These are phyloP conservation scores for Sciurus carolinensis DNA, from an alignment of 2,797 vertebrate genomes.

Conservation along the genomic window DNA sequence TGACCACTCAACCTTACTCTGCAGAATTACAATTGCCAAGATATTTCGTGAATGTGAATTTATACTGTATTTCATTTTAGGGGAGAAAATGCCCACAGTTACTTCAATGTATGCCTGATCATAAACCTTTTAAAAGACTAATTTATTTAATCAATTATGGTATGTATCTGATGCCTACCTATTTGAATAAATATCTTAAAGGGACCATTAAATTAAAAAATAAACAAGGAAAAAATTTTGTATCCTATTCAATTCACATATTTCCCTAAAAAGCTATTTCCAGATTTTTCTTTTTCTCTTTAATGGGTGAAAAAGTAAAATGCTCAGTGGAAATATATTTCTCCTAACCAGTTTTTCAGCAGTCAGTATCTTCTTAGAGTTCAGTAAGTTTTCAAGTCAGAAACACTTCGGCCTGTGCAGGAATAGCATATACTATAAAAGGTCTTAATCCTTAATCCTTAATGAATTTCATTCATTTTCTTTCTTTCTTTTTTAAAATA, in stretches of 20 bases:
- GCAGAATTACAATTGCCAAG: background rate
- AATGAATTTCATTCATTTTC: background rate
- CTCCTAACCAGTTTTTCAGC: background rate
- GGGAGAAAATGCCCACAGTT: background rate
- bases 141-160: background rate
- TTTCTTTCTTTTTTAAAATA: background rate
- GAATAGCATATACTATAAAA: background rate
- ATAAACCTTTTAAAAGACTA: constrained; percentile 30
- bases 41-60: constrained; percentile 18
- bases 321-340: background rate
- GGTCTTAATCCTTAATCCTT: background rate
- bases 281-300: background rate
- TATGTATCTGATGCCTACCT: background rate
- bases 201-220: background rate
- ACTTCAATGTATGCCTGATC: background rate
- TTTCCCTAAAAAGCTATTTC: background rate
- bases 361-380: background rate
- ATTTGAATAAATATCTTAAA: constrained; percentile 54
- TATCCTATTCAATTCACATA: constrained; percentile 19
- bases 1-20: background rate
- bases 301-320: background rate
- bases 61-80: constrained; percentile 53
- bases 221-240: background rate
- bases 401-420: background rate
- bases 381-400: background rate